Base-by-base conservation (phyloP, 2,888 invertebrate genomes). In the Minunthozetes semirufus region DNA sequence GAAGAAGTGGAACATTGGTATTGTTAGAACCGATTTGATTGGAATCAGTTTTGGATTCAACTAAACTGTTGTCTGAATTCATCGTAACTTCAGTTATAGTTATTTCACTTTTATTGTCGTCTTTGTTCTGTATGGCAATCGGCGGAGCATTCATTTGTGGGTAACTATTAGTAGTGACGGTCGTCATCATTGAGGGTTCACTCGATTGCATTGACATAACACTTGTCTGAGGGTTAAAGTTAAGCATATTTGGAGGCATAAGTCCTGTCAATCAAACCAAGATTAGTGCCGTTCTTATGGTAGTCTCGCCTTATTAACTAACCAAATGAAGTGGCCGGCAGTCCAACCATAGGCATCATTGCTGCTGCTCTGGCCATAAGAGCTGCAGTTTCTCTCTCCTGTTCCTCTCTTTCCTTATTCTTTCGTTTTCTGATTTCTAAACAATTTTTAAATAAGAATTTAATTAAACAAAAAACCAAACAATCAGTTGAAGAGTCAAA, bases 401-500 rank as follows among this genome's bases (percentile, higher is more conserved):
- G 46, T 46, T 42, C 33, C n/a, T 61, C 50, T 74, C 27, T 29
- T 46, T 66, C 27, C 53, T 63, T 27, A 19, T 27, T 72, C 25
- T 63, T 63, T 38, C 73, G 46, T 53, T 75, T 75, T n/a, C 73
- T 22, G 15, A 42, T 33, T 74, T 74, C 53, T 75, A 19, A 63
- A 25, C 8, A 46, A 22, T 53, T 15, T 29, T n/a, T n/a, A n/a
- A n/a, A 29, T 68, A 19, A 22, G 8, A 29, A 46, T 13, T n/a
- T n/a, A 17, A 22, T 74, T 74, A 72, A 72, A 6, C 17, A 48
- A 48, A 48, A 42, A 9, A 25, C 22, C 19, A 63, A 68, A 2
- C 19, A 6, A 59, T 17, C n/a, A 17, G 2, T 22, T 17, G 13
- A 61, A 29, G 22, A 11, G 11, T 4, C 42, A 33, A 84, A 84